phyloP scores from a whole-genome alignment of 37 sponge, comb jelly and placozoan species.

The Corticium candelabrum region DNA sequence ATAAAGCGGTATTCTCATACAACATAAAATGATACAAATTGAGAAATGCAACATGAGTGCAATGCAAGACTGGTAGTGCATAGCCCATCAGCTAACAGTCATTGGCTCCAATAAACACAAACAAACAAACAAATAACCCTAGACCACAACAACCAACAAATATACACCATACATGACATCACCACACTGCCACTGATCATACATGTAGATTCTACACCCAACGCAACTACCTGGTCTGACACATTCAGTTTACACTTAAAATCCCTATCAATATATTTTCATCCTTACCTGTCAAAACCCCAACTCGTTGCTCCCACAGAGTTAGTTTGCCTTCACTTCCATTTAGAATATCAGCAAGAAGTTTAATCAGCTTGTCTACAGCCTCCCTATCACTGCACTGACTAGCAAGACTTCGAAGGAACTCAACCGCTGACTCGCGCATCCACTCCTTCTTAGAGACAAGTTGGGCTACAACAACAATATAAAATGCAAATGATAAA shows the following conservation, averaged over 20 bases:
- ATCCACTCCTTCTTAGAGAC: constrained; percentile 18
- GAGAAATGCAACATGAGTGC: too few species aligned
- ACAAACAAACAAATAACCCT: background rate
- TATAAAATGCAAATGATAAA: background rate
- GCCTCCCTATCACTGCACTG: constrained; percentile 39
- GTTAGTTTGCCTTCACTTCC: constrained; percentile 5
- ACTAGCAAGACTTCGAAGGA: constrained; percentile 20
- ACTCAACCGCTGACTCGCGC: constrained; percentile 9
- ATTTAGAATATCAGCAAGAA: constrained; percentile 10
- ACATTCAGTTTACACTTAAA: background rate
- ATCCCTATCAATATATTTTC: background rate
- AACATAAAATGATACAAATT: too few species aligned
- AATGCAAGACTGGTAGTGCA: too few species aligned
- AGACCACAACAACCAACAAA: background rate
- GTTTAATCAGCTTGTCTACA: background rate
- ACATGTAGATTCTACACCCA: too few species aligned
- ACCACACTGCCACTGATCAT: too few species aligned
- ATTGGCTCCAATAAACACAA: too few species aligned
- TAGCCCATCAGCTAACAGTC: too few species aligned
- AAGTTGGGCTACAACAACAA: constrained; percentile 20
- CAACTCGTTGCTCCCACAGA: background rate
- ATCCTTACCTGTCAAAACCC: background rate
- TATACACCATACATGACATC: too few species aligned
- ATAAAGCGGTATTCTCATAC: background rate
- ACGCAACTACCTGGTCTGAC: too few species aligned